Percentiles rank a stretch among this genome's conserved stretches.
phyloP scores from a whole-genome alignment of 53 echinoderm and acorn worm genomes.

The Apostichopus leukothele region DNA sequence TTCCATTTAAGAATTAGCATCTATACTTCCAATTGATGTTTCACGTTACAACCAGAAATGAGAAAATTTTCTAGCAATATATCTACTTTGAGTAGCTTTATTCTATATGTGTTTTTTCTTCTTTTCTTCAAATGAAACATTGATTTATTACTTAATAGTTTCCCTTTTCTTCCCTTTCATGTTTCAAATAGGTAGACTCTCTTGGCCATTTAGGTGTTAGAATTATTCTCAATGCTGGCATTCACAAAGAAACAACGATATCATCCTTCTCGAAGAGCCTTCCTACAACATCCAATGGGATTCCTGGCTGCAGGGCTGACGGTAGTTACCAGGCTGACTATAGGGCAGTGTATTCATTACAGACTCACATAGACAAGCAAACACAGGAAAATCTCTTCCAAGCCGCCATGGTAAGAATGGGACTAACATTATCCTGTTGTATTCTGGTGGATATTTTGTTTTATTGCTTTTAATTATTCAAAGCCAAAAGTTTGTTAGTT shows the following conservation, averaged over 20 bases:
- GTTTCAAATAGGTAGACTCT: slow-evolving; percentile 56
- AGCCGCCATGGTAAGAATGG: slow-evolving; percentile 62
- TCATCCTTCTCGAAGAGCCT: slow-evolving; percentile 18
- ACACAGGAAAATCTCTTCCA: slow-evolving; percentile 56
- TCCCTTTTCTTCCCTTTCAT: not conserved
- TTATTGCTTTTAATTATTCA: no score
- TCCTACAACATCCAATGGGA: not conserved
- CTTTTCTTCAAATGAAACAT: no score
- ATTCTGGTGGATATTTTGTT: no score
- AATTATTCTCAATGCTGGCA: slow-evolving; percentile 60
- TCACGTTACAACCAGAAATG: no score
- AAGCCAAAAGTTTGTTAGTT: no score
- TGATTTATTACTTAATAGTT: no score
- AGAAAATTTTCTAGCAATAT: not conserved
- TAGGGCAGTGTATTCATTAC: slow-evolving; percentile 58
- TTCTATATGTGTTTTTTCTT: not conserved
- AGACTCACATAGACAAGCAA: slow-evolving; percentile 73
- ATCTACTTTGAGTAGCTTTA: not conserved
- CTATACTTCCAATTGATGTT: no score
- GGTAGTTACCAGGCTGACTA: slow-evolving; percentile 63
- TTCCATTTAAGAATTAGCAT: no score
- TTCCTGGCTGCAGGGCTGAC: slow-evolving; percentile 48
- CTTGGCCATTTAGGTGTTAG: slow-evolving; percentile 70
- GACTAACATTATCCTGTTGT: no score
- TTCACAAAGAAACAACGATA: slow-evolving; percentile 1